These are phyloP conservation scores for Drosophila virilis DNA, from an alignment of 1,140 invertebrate genomes.

Conservation along the genomic window DNA sequence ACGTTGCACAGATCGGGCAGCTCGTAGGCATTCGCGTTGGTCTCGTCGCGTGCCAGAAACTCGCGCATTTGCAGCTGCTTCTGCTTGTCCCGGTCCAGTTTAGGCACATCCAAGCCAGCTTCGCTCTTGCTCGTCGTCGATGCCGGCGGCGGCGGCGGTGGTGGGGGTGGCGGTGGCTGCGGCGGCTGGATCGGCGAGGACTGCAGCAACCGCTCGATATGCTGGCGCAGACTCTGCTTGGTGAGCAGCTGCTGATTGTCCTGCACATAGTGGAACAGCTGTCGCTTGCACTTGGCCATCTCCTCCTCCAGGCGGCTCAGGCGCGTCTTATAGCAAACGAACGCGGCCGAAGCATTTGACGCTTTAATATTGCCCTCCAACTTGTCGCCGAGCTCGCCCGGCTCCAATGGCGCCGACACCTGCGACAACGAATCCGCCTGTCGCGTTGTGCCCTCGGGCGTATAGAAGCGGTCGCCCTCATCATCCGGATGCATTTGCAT, in stretches of 20 bases:
- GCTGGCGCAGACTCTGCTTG: slow-evolving; percentile 39
- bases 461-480: slow-evolving; percentile 15
- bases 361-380: background rate
- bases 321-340: slow-evolving; percentile 49
- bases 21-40: slow-evolving; percentile 58
- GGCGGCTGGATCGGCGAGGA: background rate
- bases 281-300: slow-evolving; percentile 67
- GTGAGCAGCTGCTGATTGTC: slow-evolving; percentile 55
- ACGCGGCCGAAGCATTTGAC: slow-evolving; percentile 1
- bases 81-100: slow-evolving; percentile 41
- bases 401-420: background rate
- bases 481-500: background rate
- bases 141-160: background rate
- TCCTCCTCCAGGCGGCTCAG: slow-evolving; percentile 51
- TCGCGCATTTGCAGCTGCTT: slow-evolving; percentile 52
- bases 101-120: slow-evolving; percentile 16
- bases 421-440: background rate
- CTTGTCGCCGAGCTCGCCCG: background rate
- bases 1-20: slow-evolving; percentile 47
- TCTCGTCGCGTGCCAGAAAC: slow-evolving; percentile 60
- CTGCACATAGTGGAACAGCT: slow-evolving; percentile 52
- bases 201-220: slow-evolving; percentile 41
- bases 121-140: slow-evolving; percentile 13
- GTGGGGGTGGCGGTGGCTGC: background rate
- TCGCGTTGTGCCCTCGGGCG: slow-evolving; percentile 3